A percentile compares a stretch with the other conserved stretches of the same genome.
Evolutionary conservation across 2,888 invertebrate genomes (phyloP).

Genomic region (Anthoptus insignis): DNA sequence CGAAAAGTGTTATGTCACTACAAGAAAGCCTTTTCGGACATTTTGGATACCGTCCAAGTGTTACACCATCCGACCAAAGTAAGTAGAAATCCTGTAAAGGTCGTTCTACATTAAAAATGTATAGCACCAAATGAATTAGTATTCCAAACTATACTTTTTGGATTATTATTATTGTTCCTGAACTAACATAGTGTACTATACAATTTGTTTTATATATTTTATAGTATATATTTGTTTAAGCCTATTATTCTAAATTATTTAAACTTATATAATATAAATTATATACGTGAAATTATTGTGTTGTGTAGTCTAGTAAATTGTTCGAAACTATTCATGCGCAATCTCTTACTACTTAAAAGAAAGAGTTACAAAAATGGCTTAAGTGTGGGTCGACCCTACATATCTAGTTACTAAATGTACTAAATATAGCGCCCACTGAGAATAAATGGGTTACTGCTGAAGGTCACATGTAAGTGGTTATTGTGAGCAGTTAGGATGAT

Average conservation of each 20-base stretch:
- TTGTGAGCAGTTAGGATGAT: conserved; percentile 18
- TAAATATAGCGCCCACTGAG: conserved; percentile 9
- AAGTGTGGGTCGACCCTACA: background rate
- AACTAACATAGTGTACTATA: too few relatives aligned
- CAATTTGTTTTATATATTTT: too few relatives aligned
- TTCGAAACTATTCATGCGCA: too few relatives aligned
- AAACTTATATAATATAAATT: too few relatives aligned
- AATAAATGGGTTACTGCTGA: conserved; percentile 6
- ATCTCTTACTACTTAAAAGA: too few relatives aligned
- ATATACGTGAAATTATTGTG: too few relatives aligned
- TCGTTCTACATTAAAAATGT: background rate
- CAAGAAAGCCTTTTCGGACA: conserved; percentile 67
- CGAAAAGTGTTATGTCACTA: conserved; percentile 68
- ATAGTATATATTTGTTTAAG: too few relatives aligned
- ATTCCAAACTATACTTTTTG: too few relatives aligned
- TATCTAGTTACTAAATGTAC: background rate
- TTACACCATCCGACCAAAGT: conserved; percentile 54
- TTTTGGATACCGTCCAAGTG: conserved; percentile 77
- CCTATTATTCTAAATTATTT: too few relatives aligned
- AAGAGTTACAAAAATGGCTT: background rate
- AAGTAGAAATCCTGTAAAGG: conserved; percentile 50
- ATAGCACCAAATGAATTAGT: too few relatives aligned
- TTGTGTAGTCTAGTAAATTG: too few relatives aligned
- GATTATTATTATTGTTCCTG: too few relatives aligned
- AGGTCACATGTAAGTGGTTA: conserved; percentile 21